Percentiles rank a stretch among this genome's conserved stretches.
These are phyloP conservation scores for Ennomos erosarius DNA, from an alignment of 2,888 invertebrate genomes.

Conservation along the genomic window DNA sequence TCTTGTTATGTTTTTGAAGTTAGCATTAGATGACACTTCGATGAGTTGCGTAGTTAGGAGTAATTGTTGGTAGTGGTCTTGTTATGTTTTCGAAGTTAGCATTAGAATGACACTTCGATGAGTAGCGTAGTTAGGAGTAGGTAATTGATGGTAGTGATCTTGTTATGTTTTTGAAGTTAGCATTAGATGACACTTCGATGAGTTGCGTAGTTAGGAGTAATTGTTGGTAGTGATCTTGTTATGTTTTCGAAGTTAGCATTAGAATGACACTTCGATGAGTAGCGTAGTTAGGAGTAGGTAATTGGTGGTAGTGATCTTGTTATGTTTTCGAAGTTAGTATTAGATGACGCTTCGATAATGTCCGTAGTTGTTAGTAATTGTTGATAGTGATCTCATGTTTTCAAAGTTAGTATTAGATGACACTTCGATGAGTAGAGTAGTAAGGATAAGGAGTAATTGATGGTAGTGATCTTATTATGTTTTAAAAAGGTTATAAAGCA, in stretches of 20 bases:
- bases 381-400: slow-evolving; percentile 4
- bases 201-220: slow-evolving; percentile 1
- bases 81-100: background rate
- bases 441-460: too few species aligned
- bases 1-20: too few species aligned
- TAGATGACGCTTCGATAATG: background rate
- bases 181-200: background rate
- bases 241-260: background rate
- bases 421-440: too few species aligned
- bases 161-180: background rate
- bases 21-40: background rate
- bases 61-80: slow-evolving; percentile 5
- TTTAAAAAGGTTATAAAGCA: background rate
- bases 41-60: slow-evolving; percentile 1
- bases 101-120: too few species aligned
- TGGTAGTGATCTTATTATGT: background rate
- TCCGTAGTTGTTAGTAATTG: slow-evolving; percentile 1
- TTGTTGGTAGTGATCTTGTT: slow-evolving; percentile 3
- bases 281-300: background rate
- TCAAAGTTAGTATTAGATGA: too few species aligned
- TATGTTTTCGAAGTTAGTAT: background rate
- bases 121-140: too few species aligned
- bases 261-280: too few species aligned
- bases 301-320: slow-evolving; percentile 3
- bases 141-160: background rate